Base-by-base conservation (phyloP, 2,113 vertebrate species). In the Cavia aperea region DNA sequence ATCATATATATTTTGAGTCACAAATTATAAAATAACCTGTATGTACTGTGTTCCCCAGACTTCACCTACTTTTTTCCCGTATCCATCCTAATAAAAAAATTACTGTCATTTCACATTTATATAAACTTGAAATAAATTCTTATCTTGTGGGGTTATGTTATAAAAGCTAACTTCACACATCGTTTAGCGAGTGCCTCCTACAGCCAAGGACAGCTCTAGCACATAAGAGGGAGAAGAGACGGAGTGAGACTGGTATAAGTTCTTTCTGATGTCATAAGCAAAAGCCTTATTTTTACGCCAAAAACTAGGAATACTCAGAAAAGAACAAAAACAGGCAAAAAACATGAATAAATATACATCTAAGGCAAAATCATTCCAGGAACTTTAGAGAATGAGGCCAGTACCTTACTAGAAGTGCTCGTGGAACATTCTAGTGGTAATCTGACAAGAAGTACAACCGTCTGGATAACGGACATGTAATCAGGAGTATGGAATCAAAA, bases 31-130 rank as follows among this genome's bases (percentile, higher is more conserved):
- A 33, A 14, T 31, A 39, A 92, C 81, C 23, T 86, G 10, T 39
- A 13, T 85, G 16, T 49, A 70, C 78, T 86, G 86, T 88, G 26
- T 75, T 16, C 58, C 66, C 66, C 3, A 60, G 10, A 81, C 36
- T 56, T 88, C 72, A 84, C 23, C 18, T 56, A 29, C 75, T 72
- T 90, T 86, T 84, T 72, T 16, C 39, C n/a, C 14, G 19, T 1
- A 39, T 36, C 6, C 33, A 63, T 89, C 21, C 26, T 79, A 46
- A 70, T 49, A 66, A 66, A 89, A 93, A 93, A 93, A 87, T 91
- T 63, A 81, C 13, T n/a, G 7, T 77, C 77, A 56, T 13, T 39
- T 75, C 33, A 81, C 33, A 82, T 51, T 86, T 92, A 54, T 63
- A 49, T 68, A 86, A 75, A 86, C 46, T 46, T 51, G 66, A 91